A percentile compares a stretch with the other conserved stretches of the same genome.
These are phyloP conservation scores for Semaprochilodus insignis DNA, from an alignment of 2,797 vertebrate genomes.

Conservation along the genomic window DNA sequence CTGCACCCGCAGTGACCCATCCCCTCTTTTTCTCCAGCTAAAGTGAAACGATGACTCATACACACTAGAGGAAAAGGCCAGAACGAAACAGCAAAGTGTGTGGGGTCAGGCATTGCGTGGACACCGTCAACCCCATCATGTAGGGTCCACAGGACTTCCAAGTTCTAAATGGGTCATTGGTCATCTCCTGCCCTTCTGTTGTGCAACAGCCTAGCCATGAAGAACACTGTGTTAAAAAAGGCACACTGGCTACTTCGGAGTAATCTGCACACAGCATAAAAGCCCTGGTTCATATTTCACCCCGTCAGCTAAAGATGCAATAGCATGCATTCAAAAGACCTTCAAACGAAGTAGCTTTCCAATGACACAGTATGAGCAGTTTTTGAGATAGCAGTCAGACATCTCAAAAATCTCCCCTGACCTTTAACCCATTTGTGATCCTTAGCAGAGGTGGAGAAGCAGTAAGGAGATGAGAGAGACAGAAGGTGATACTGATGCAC, in stretches of 20 bases:
- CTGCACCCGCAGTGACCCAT: slow-evolving; percentile 76
- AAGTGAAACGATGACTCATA: slow-evolving; percentile 71
- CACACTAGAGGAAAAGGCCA: slow-evolving; percentile 58
- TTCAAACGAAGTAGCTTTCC: slow-evolving; percentile 6
- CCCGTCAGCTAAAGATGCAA: background rate
- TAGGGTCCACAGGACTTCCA: slow-evolving; percentile 63
- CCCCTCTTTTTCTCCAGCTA: background rate
- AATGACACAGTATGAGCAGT: slow-evolving; percentile 20
- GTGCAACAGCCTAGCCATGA: background rate
- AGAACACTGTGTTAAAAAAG: background rate
- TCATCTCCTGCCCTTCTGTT: slow-evolving; percentile 8
- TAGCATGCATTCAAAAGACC: background rate
- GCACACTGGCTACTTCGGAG: background rate
- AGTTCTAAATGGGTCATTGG: slow-evolving; percentile 22
- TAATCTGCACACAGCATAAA: background rate
- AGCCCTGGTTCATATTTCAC: slow-evolving; percentile 5
- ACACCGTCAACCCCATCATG: slow-evolving; percentile 71
- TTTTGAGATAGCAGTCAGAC: slow-evolving; percentile 16
- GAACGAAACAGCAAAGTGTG: slow-evolving; percentile 40
- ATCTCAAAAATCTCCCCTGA: slow-evolving; percentile 28
- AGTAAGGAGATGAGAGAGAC: slow-evolving; percentile 48
- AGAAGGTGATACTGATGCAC: slow-evolving; percentile 40
- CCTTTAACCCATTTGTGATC: slow-evolving; percentile 49
- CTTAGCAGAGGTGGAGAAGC: slow-evolving; percentile 17
- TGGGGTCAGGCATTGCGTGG: slow-evolving; percentile 29